These are phyloP conservation scores for Scytalopus superciliaris DNA, from an alignment of 2,113 vertebrate species.

Conservation along the genomic window DNA sequence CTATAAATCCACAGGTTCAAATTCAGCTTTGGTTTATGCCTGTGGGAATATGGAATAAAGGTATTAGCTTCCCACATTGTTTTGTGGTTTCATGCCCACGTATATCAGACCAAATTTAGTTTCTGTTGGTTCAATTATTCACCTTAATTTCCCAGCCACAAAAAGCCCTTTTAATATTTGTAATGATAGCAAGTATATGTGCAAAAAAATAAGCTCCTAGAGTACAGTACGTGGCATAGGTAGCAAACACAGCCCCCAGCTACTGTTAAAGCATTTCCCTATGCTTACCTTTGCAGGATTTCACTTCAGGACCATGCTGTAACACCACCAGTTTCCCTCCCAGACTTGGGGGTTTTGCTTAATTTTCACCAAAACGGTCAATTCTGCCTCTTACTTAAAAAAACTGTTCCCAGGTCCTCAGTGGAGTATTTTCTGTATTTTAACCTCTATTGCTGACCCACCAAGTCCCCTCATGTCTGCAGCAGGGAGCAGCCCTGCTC, in stretches of 20 bases:
- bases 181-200: background rate
- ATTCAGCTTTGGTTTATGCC: constrained; percentile 5
- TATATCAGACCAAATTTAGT: background rate
- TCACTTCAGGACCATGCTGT: background rate
- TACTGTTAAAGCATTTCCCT: background rate
- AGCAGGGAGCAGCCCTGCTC: background rate
- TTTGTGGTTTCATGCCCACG: background rate
- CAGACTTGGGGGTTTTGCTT: background rate
- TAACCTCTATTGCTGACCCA: background rate
- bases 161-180: background rate
- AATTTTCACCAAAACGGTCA: background rate
- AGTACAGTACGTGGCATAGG: background rate
- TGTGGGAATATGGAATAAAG: background rate
- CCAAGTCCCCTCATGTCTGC: background rate
- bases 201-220: background rate
- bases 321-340: background rate
- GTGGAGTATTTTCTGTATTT: background rate
- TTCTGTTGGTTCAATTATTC: background rate
- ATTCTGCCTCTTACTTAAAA: background rate
- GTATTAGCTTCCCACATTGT: background rate
- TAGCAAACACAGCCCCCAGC: background rate
- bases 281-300: background rate
- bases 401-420: background rate
- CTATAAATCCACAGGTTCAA: constrained; percentile 3
- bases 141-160: background rate